Evolutionary conservation across 2,797 vertebrate genomes (phyloP), one percentile per base, ranked within the genome.

Genomic region (Anabacerthia variegaticeps): DNA sequence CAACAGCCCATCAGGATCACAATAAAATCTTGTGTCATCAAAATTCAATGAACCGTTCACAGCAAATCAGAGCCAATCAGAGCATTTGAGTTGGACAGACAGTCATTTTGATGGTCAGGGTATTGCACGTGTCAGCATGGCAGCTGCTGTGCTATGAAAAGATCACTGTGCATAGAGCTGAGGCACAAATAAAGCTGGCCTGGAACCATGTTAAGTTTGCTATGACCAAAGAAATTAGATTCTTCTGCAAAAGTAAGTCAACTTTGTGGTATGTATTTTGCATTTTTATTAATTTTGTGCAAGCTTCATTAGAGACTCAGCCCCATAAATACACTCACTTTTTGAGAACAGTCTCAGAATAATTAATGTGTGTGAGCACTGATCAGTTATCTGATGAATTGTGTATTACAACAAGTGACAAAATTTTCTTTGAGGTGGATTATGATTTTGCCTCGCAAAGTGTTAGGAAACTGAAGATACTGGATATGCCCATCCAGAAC

Each of bases 101-200:
- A 96, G 93, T 96, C 77, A 89, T 97, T 95, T 96, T 95, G 93
- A 93, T 95, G 74, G 65, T 75, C 74, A 94, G 83, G 77, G 84
- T 69, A 81, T 77, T 75, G 49, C 88, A 89, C 37, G 75, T 95
- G 92, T 95, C 92, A 92, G 95, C 86, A 72, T 86, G 92, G 97
- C 96, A 97, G 95, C 92, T 94, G 88, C 94, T 96, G 93, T 94
- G 91, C 96, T 92, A 36, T 97, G 91, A 96, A 97, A 96, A 94
- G 91, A 95, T 95, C 73, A 78, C 95, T 90, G 88, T 95, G 65
- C 69, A 52, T 12, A 71, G 61, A 78, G 59, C 92, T 95, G 75
- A 93, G 65, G 41, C 79, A 82, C 87, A 95, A 85, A 84, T 80
- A 92, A 91, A 84, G 54, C 66, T 77, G 91, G 18, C 58, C 48